Conservation (phyloP, 2,113 vertebrate genomes). For the Zosterops borbonicus region DNA sequence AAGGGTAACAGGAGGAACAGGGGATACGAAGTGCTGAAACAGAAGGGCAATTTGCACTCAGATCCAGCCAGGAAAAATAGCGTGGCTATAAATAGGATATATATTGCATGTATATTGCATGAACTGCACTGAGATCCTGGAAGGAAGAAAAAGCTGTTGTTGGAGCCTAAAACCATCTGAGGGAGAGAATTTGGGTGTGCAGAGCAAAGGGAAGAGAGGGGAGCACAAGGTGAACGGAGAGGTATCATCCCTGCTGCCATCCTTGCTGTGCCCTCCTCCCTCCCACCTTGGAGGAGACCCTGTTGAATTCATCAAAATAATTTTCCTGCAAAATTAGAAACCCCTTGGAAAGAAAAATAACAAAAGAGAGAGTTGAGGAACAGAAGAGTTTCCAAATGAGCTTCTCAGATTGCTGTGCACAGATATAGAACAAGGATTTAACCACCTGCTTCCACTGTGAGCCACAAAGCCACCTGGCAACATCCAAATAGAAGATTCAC, state of each 20-base stretch:
- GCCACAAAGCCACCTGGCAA: not conserved
- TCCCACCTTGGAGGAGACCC: not conserved
- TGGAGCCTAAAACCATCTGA: not conserved
- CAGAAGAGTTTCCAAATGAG: not conserved
- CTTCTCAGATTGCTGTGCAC: not conserved
- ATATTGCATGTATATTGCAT: not conserved
- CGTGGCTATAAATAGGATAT: not conserved
- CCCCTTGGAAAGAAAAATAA: not conserved
- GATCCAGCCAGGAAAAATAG: not conserved
- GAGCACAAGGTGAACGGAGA: not conserved
- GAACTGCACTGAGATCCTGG: not conserved
- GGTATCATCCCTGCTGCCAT: not conserved
- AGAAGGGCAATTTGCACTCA: not conserved
- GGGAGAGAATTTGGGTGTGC: not conserved
- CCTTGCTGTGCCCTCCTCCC: not conserved
- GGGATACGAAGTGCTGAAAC: not conserved
- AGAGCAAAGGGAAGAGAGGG: not conserved
- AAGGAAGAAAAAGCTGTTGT: not conserved
- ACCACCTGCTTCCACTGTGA: not conserved
- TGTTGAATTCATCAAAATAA: not conserved
- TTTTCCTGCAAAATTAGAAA: not conserved
- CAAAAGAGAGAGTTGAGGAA: not conserved
- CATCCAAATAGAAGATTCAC: rapidly evolving
- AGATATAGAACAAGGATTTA: not conserved
- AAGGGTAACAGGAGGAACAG: not conserved